These are phyloP conservation scores for Porites rus DNA, from an alignment of 92 coral and sea anemone species.

Conservation along the genomic window DNA sequence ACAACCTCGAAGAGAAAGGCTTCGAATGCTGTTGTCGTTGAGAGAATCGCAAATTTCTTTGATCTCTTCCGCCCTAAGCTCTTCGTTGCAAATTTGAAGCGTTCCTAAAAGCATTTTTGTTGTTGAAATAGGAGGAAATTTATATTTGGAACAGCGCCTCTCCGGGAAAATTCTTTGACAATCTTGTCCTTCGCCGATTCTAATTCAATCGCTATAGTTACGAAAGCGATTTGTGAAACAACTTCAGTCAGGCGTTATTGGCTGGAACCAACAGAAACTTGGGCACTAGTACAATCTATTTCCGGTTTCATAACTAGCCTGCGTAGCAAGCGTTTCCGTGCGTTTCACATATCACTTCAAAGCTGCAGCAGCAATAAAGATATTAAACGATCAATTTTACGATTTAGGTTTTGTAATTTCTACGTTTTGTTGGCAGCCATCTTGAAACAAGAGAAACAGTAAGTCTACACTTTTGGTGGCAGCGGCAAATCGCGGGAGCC, in stretches of 20 bases:
- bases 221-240: neutral
- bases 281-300: conserved; percentile 3
- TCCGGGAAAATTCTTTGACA: conserved; percentile 1
- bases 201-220: conserved; percentile 11
- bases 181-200: neutral
- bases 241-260: neutral
- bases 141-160: neutral
- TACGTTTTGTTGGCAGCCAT: no score
- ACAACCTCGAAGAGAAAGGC: conserved; percentile 93
- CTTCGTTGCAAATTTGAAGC: conserved; percentile 93
- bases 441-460: no score
- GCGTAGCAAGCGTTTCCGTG: no score
- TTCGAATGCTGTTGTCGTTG: conserved; percentile 91
- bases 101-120: conserved; percentile 84
- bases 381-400: no score
- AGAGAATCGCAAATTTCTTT: conserved; percentile 89
- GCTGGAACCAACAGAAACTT: neutral
- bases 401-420: no score
- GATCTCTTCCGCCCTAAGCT: conserved; percentile 86
- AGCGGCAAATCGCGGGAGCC: no score
- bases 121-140: neutral
- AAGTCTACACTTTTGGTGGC: no score
- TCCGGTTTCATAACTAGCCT: no score
- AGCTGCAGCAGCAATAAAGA: no score
- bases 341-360: no score